Evolutionary conservation across 2,888 invertebrate genomes (phyloP).

Genomic region (Desoria tigrina): DNA sequence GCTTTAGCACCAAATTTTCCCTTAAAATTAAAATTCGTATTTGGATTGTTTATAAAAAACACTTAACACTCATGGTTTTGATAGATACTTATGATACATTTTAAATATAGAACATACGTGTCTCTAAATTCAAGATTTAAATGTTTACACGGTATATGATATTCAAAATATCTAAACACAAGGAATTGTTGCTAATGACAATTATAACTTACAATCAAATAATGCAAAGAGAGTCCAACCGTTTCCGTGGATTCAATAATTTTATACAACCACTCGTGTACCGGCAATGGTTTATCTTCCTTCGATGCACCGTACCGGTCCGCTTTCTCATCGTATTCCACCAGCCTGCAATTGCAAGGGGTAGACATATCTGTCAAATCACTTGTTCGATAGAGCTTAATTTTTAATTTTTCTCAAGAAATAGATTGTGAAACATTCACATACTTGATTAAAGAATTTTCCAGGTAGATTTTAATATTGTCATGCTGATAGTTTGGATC

Average conservation of each 20-base stretch:
- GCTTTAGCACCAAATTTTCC: constrained; percentile 21
- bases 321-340: constrained; percentile 16
- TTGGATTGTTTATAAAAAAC: too few species aligned
- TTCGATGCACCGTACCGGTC: background rate
- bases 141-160: too few species aligned
- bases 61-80: constrained; percentile 1
- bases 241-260: constrained; percentile 22
- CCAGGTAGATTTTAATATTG: background rate
- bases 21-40: constrained; percentile 10
- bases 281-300: constrained; percentile 4
- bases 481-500: background rate
- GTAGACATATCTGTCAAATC: too few species aligned
- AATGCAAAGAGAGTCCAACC: constrained; percentile 34
- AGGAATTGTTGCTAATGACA: too few species aligned
- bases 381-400: background rate
- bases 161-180: too few species aligned
- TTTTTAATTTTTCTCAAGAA: background rate
- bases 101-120: too few species aligned
- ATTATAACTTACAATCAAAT: constrained; percentile 29
- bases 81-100: too few species aligned
- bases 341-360: constrained; percentile 25
- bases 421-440: background rate
- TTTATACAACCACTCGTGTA: constrained; percentile 19
- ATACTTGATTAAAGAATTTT: background rate
- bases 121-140: too few species aligned